Evolutionary conservation across 2,113 vertebrate species (phyloP).

Genomic region (Athene noctua): DNA sequence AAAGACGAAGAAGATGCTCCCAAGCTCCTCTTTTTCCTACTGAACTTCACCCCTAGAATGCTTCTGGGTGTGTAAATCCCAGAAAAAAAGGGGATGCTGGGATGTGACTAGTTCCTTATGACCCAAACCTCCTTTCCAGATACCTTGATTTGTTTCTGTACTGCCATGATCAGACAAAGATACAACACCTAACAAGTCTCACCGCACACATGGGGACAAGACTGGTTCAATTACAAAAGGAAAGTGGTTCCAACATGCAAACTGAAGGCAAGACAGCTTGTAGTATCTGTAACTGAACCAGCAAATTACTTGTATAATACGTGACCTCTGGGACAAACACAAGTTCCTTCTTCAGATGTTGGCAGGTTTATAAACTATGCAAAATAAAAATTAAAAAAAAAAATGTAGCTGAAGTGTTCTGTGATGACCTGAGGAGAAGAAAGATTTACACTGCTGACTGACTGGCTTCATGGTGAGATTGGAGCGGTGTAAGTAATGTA

Average conservation of each 20-base stretch:
- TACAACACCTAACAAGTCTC: not conserved
- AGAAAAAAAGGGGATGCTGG: not conserved
- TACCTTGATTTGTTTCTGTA: not conserved
- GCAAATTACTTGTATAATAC: constrained; percentile 12
- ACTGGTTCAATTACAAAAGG: constrained; percentile 24
- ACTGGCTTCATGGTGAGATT: not conserved
- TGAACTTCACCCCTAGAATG: not conserved
- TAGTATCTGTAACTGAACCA: constrained; percentile 29
- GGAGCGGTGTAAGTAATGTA: not conserved
- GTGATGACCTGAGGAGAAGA: not conserved
- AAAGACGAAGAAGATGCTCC: not conserved
- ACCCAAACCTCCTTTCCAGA: not conserved
- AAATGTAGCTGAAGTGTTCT: not conserved
- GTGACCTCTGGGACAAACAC: constrained; percentile 18
- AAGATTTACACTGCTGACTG: constrained; percentile 17
- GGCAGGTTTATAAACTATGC: not conserved
- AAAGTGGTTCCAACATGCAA: constrained; percentile 20
- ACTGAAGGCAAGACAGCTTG: not conserved
- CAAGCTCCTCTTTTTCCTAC: not conserved
- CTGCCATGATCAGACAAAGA: not conserved
- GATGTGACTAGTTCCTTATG: not conserved
- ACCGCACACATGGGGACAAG: not conserved
- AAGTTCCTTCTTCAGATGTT: not conserved
- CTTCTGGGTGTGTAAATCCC: not conserved
- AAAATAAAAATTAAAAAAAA: not conserved